Conservation (phyloP, 2,888 invertebrate genomes). For the Tenthredo scrophulariae region DNA sequence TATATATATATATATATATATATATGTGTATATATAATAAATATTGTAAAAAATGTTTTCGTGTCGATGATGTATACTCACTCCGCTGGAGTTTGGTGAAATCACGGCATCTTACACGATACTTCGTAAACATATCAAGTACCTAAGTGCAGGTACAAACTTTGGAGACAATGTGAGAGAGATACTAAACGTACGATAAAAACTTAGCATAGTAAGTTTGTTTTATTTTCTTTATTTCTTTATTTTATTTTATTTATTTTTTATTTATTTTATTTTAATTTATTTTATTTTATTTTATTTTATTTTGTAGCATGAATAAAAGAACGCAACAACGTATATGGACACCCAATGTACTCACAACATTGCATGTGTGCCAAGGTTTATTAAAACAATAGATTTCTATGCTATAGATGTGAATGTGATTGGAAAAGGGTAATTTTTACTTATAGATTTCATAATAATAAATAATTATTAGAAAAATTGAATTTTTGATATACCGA, state of each 20-base stretch:
- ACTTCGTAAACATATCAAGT: slow-evolving; percentile 75
- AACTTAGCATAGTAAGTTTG: slow-evolving; percentile 9
- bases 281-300: not conserved
- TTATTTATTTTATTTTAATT: not conserved
- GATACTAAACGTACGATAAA: slow-evolving; percentile 57
- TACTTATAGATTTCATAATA: not conserved
- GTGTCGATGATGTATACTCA: slow-evolving; percentile 72
- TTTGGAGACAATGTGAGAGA: slow-evolving; percentile 69
- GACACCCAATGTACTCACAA: slow-evolving; percentile 77
- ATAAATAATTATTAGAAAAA: slow-evolving; percentile 68
- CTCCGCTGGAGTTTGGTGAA: slow-evolving; percentile 73
- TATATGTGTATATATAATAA: slow-evolving; percentile 33
- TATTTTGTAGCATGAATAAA: slow-evolving; percentile 19
- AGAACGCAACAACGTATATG: slow-evolving; percentile 62
- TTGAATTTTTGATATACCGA: slow-evolving; percentile 71
- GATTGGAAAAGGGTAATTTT: not conserved
- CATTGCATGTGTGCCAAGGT: slow-evolving; percentile 74
- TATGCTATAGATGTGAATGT: slow-evolving; percentile 4
- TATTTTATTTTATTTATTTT: not conserved
- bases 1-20: slow-evolving; percentile 4
- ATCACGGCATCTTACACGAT: slow-evolving; percentile 71
- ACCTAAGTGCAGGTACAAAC: slow-evolving; percentile 75
- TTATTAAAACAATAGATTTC: slow-evolving; percentile 59
- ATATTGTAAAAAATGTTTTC: slow-evolving; percentile 61
- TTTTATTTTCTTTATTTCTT: not conserved